A percentile compares a stretch with the other conserved stretches of the same genome.
phyloP scores from a whole-genome alignment of 1,140 invertebrate species.

The Tigriopus japonicus region DNA sequence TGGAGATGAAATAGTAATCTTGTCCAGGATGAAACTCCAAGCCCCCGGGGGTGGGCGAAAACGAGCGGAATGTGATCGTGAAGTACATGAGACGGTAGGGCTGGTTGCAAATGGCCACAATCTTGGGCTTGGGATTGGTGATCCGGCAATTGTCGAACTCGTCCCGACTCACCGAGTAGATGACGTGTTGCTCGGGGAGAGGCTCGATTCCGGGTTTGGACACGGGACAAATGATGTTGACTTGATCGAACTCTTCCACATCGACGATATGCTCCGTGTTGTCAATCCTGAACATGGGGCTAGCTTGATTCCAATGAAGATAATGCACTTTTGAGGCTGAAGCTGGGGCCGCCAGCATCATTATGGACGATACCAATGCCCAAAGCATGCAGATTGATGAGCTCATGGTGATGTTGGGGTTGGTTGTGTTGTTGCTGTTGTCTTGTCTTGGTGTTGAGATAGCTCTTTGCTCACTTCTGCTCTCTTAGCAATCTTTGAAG shows the following conservation, averaged over 20 bases:
- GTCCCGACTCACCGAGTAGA: conserved; percentile 51
- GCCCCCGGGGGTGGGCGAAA: conserved; percentile 82
- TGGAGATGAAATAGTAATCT: conserved; percentile 88
- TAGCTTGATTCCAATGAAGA: conserved; percentile 5
- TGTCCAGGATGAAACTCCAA: conserved; percentile 81
- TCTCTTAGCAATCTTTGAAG: too few species aligned
- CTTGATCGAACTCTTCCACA: conserved; percentile 88
- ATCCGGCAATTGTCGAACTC: conserved; percentile 88
- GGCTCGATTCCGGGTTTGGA: conserved; percentile 53
- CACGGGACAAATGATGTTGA: conserved; percentile 84
- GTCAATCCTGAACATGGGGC: conserved; percentile 81
- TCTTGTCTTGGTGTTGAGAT: too few species aligned
- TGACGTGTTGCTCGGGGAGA: conserved; percentile 3
- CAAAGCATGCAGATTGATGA: too few species aligned
- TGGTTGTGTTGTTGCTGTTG: too few species aligned
- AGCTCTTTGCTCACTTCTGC: too few species aligned
- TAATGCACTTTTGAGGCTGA: not conserved
- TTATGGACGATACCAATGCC: too few species aligned
- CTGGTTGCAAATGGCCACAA: conserved; percentile 88
- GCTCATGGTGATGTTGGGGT: too few species aligned
- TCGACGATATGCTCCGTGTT: conserved; percentile 93
- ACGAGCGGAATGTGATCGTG: conserved; percentile 86
- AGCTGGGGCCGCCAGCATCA: too few species aligned
- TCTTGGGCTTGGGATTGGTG: conserved; percentile 74
- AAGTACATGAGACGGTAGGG: conserved; percentile 77